Base-by-base conservation (phyloP, 2,888 invertebrate species). In the Lamellibrachia columna region DNA sequence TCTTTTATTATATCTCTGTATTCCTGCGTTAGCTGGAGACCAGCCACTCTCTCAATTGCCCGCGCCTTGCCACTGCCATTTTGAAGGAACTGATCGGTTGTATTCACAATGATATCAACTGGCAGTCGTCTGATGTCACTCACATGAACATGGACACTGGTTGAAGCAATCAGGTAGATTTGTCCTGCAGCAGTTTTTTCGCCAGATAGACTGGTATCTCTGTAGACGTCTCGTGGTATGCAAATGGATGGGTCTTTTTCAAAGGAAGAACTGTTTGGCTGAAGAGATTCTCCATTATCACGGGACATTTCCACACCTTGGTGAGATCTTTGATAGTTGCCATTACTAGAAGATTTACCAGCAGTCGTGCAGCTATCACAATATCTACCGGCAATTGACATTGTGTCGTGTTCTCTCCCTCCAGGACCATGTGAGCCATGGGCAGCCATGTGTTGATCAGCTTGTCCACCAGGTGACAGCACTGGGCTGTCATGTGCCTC, bases 31-130 rank as follows among this genome's bases (percentile, higher is more conserved):
- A 91, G 91, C 15, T 53, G 91, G 11, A 40, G 28, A 28, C 91
- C 91, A 91, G 91, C 91, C 7, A 7, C 91, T 11, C 1, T 6
- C 53, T 52, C 91, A 40, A 91, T 91, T 52, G 40, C 40, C 40
- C 15, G 52, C 1, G 91, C 52, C 52, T 28, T 15, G 15, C 91
- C 28, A 53, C 91, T 53, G 91, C 91, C 40, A 53, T 28, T 52
- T 6, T 15, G 3, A 52, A 91, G 91, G 52, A 15, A 15, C 9
- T 53, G 52, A 91, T 91, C 7, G 7, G 91, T 53, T 6, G 91
- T 11, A 91, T 40, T 91, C 52, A 52, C 91, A 91, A 91, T 91
- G 91, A 91, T 40, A 40, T 91, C 91, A 9, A 91, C 91, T 91
- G n/a, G 52, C n/a, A 40, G 7, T 22, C 28, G 52, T 2, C 28